Conservation (phyloP, 2,888 invertebrate genomes). For the Zootermopsis nevadensis region DNA sequence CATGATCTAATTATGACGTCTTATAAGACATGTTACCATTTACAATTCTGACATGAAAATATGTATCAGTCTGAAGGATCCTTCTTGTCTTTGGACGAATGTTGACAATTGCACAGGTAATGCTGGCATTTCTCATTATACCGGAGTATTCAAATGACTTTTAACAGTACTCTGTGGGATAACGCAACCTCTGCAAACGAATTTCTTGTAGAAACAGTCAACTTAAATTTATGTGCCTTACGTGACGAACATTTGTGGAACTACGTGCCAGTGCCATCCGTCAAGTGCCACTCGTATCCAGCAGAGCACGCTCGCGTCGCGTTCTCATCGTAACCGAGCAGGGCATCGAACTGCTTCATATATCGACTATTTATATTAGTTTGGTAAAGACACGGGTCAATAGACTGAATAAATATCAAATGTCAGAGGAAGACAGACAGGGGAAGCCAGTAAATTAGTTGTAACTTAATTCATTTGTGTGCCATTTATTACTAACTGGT, state of each 20-base stretch:
- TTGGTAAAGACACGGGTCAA: too few species aligned
- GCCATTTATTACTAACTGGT: too few species aligned
- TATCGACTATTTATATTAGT: too few species aligned
- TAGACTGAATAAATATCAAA: too few species aligned
- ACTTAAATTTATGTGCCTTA: neutral
- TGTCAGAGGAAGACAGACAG: too few species aligned
- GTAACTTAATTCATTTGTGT: too few species aligned
- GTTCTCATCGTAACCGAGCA: too few species aligned
- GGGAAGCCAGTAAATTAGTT: too few species aligned
- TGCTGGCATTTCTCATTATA: neutral
- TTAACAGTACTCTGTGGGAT: neutral
- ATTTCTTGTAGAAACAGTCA: neutral
- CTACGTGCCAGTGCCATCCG: conserved; percentile 9
- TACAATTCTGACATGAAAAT: too few species aligned
- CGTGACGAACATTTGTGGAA: neutral
- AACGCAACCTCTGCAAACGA: neutral
- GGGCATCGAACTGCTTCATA: too few species aligned
- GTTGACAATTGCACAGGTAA: neutral
- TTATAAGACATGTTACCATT: too few species aligned
- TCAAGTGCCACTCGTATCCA: neutral
- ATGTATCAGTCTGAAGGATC: neutral
- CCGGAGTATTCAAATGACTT: neutral
- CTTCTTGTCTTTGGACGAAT: neutral
- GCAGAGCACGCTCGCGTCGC: neutral
- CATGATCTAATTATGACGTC: too few species aligned